These are phyloP conservation scores for Cinclus mexicanus DNA, from an alignment of 2,113 vertebrate genomes.

Conservation along the genomic window DNA sequence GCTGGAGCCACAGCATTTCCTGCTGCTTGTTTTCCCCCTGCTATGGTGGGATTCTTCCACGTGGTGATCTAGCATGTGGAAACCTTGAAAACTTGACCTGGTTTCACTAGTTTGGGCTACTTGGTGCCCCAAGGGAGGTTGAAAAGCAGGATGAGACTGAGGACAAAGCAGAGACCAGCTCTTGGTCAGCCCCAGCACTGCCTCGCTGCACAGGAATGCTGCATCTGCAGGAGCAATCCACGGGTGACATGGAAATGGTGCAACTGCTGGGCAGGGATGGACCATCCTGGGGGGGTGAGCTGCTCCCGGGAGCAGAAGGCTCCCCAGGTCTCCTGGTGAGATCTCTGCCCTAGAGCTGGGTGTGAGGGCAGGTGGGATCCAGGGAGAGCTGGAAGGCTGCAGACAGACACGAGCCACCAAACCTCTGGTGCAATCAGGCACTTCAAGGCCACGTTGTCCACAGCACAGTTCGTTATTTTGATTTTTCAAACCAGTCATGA, in stretches of 20 bases:
- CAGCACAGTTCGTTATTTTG: background rate
- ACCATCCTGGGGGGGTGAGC: background rate
- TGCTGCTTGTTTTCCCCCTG: background rate
- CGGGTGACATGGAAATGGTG: rapidly evolving
- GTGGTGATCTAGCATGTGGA: background rate
- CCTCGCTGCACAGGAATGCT: rapidly evolving
- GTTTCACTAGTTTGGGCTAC: background rate
- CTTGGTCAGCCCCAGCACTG: background rate
- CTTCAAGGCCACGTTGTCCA: rapidly evolving
- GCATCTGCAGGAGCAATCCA: background rate
- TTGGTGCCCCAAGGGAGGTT: rapidly evolving
- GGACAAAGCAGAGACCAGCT: background rate
- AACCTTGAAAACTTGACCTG: background rate
- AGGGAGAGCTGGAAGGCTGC: rapidly evolving
- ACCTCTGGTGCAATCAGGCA: rapidly evolving
- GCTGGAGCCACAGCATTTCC: background rate
- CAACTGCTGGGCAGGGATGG: background rate
- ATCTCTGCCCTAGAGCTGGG: background rate
- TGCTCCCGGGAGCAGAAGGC: background rate
- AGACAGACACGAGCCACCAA: background rate
- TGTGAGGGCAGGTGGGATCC: background rate
- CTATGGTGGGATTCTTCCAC: rapidly evolving
- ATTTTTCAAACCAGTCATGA: background rate
- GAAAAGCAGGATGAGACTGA: rapidly evolving
- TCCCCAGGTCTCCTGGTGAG: background rate